phyloP scores from a whole-genome alignment of 2,113 vertebrate species.

The Neomonachus schauinslandi region DNA sequence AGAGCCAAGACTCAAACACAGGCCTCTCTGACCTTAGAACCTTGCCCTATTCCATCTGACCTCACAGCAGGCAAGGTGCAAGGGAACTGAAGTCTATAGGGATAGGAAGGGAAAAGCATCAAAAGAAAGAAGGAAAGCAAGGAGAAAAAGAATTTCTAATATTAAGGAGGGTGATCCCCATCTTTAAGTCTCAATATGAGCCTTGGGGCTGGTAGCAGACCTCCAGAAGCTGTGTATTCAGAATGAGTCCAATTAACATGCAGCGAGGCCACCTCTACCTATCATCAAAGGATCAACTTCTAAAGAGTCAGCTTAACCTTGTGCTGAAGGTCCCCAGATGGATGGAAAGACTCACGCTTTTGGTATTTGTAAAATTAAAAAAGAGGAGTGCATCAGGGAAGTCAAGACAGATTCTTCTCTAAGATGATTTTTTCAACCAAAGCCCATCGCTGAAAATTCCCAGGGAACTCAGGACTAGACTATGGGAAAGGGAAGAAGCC shows the following conservation, averaged over 20 bases:
- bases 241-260: neutral
- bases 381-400: neutral
- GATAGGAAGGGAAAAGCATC: neutral
- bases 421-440: neutral
- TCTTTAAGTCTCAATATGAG: neutral
- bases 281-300: neutral
- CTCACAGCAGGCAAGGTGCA: neutral
- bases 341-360: neutral
- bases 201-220: neutral
- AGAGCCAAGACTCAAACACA: neutral
- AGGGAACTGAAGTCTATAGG: neutral
- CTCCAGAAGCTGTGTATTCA: neutral
- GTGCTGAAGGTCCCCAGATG: neutral
- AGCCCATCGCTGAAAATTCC: neutral
- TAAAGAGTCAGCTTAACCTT: neutral
- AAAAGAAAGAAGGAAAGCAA: neutral
- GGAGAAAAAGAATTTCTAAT: neutral
- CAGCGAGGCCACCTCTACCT: neutral
- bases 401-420: neutral
- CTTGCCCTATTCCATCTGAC: neutral
- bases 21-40: neutral
- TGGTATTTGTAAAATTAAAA: conserved; percentile 23
- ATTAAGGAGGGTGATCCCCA: neutral
- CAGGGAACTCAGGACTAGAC: neutral
- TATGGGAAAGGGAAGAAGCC: neutral